A percentile compares a stretch with the other conserved stretches of the same genome.
These are phyloP conservation scores for Labia minor DNA, from an alignment of 2,888 invertebrate species.

Conservation along the genomic window DNA sequence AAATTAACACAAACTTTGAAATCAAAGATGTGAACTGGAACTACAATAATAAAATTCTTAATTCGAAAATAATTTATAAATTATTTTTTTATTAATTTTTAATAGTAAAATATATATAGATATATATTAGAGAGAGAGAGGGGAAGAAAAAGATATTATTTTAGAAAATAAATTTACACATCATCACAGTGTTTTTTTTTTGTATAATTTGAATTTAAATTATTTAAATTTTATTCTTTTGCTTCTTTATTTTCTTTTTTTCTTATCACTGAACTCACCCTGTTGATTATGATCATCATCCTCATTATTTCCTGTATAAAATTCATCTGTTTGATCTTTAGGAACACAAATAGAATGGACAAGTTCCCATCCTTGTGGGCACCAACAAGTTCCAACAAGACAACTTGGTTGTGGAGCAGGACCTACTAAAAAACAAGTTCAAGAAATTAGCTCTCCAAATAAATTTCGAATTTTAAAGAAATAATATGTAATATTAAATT, in stretches of 20 bases:
- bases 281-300: neutral
- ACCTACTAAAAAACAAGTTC: conserved; percentile 33
- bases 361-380: conserved; percentile 45
- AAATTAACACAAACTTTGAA: too few species aligned
- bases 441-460: conserved; percentile 28
- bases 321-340: neutral
- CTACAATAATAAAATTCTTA: too few species aligned
- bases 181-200: too few species aligned
- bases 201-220: too few species aligned
- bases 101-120: too few species aligned
- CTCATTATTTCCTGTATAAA: neutral
- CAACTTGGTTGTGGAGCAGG: conserved; percentile 42
- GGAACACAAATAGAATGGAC: conserved; percentile 31
- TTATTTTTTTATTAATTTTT: too few species aligned
- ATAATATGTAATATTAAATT: too few species aligned
- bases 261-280: neutral
- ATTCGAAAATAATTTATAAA: too few species aligned
- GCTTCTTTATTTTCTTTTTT: too few species aligned
- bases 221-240: too few species aligned
- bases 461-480: neutral
- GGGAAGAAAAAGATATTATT: neutral
- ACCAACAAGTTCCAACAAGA: conserved; percentile 44
- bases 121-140: too few species aligned
- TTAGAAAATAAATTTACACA: neutral
- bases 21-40: too few species aligned